Base-by-base conservation (phyloP, 35 echinoderm and acorn worm genomes). In the Ophiothrix spiculata region DNA sequence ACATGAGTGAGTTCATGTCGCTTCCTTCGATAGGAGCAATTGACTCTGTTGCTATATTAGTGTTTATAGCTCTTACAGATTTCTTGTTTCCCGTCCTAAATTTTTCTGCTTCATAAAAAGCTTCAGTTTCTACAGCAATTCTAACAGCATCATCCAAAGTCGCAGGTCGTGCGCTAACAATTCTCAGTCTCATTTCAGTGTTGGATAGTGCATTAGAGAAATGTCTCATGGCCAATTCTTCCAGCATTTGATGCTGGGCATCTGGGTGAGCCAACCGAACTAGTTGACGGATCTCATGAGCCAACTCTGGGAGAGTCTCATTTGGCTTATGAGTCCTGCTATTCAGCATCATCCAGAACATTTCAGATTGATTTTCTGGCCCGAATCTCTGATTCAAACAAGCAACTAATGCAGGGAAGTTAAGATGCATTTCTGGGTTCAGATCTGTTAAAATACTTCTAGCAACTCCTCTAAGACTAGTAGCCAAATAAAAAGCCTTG, bases 401-500 rank as follows among this genome's bases (percentile, higher is more conserved):
- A 10, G 11, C 29, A 33, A 76, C 74, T 12, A 89, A 36, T 0
- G 39, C 79, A 0, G 3, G 8, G 32, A 41, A 89, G 25, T 75
- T 60, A 16, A 79, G 23, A 32, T 79, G 49, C 14, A 35, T 17
- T 0, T 33, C 23, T 11, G 25, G 21, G 69, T 89, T 37, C 14
- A 88, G 38, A 41, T 90, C 64, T 0, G 23, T 11, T 32, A 84
- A 36, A 10, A 84, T 80, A 23, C 60, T 80, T 32, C 40, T 33
- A 32, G 69, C 88, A 4, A 75, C 38, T 32, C 88, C 88, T 32
- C 37, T 23, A 31, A 90, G 38, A 56, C 75, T 84, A 17, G 78
- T 74, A 28, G 78, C 80, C 28, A 84, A 56, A 29, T 54, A 90
- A 8, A 90, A 38, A 1, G 77, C 79, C 80, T 90, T 90, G 32